Percentiles rank a stretch among this genome's conserved stretches.
phyloP scores from a whole-genome alignment of 1,140 invertebrate species.

The Potamilus streckersoni region DNA sequence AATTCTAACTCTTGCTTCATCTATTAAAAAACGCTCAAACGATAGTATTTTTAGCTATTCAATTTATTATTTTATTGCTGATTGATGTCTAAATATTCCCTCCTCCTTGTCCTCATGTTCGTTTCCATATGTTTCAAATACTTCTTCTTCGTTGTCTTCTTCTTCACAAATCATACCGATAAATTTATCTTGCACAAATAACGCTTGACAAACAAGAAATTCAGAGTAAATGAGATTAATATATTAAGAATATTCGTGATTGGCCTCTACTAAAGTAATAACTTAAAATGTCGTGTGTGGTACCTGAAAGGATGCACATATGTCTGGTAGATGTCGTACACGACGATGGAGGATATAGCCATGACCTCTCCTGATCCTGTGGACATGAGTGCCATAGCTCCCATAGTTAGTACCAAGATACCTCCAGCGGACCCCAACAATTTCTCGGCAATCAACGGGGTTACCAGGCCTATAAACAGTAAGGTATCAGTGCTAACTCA shows the following conservation, averaged over 20 bases:
- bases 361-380: constrained; percentile 68
- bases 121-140: background rate
- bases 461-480: constrained; percentile 60
- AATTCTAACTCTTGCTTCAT: too few relatives aligned
- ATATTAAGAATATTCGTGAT: background rate
- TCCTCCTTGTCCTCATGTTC: background rate
- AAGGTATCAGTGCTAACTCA: constrained; percentile 11
- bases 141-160: background rate
- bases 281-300: background rate
- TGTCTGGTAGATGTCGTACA: constrained; percentile 69
- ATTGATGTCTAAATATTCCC: background rate
- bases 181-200: too few relatives aligned
- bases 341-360: constrained; percentile 67
- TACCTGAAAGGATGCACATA: constrained; percentile 64
- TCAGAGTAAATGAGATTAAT: background rate
- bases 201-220: too few relatives aligned
- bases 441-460: constrained; percentile 63
- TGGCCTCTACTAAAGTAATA: background rate
- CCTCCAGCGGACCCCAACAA: constrained; percentile 64
- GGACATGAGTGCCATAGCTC: constrained; percentile 66
- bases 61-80: constrained; percentile 1
- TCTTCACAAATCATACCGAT: background rate
- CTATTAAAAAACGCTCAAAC: too few relatives aligned
- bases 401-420: constrained; percentile 64
- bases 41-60: too few relatives aligned